Conservation (phyloP, 2,888 invertebrate species). For the Hypomecis atomaria region DNA sequence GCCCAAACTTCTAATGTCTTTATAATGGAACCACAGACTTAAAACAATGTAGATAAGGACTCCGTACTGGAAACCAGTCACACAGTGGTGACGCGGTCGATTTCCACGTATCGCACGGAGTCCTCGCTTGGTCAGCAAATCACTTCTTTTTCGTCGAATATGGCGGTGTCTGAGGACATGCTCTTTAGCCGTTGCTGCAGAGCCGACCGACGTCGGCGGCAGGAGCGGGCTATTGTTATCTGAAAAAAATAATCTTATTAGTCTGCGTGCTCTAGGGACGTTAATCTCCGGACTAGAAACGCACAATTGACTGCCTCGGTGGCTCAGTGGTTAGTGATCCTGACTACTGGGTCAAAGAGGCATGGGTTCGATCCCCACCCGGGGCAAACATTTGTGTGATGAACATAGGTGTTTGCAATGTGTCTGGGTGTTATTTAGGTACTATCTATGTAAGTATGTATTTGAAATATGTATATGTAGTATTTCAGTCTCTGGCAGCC, state of each 20-base stretch:
- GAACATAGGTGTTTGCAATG: too few species aligned
- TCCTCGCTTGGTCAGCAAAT: constrained; percentile 98
- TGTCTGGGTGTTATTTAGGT: too few species aligned
- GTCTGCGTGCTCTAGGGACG: too few species aligned
- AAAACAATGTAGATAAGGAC: constrained; percentile 54
- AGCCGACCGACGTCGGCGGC: constrained; percentile 89
- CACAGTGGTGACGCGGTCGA: constrained; percentile 95
- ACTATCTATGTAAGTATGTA: too few species aligned
- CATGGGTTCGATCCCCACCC: too few species aligned
- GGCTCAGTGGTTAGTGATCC: too few species aligned
- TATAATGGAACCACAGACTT: constrained; percentile 18
- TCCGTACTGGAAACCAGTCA: constrained; percentile 85
- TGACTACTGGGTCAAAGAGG: too few species aligned
- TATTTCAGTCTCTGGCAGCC: too few species aligned
- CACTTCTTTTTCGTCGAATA: constrained; percentile 94
- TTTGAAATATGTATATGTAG: too few species aligned
- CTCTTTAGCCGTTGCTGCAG: constrained; percentile 92
- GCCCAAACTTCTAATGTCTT: constrained; percentile 18
- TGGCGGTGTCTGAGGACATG: constrained; percentile 92
- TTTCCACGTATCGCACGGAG: constrained; percentile 96
- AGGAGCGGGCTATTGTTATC: constrained; percentile 81
- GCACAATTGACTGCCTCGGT: too few species aligned
- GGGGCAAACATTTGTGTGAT: too few species aligned
- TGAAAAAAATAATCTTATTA: constrained; percentile 43
- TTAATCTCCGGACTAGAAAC: too few species aligned